Evolutionary conservation across 1,140 invertebrate genomes (phyloP), one percentile per base, ranked within the genome.

Genomic region (Polypedilum vanderplanki): DNA sequence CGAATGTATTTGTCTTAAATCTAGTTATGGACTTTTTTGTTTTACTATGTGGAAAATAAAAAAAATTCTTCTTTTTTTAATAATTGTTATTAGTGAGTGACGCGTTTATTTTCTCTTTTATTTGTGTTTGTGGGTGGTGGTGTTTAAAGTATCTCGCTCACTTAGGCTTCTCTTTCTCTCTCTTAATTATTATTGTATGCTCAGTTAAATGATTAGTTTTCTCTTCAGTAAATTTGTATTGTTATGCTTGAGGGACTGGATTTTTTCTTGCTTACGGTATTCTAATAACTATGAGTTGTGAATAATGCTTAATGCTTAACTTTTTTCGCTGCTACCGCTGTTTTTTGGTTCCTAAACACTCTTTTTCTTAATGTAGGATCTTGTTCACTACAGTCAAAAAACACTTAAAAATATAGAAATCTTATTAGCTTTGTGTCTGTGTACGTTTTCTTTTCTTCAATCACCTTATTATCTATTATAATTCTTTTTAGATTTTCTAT

Each of bases 321-420:
- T 57, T 57, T 15, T 57, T 57, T 57, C n/a, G 15, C n/a, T 15
- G 12, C 24, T 33, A 33, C 24, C 1, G 24, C 24, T 33, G 24
- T 57, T n/a, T 57, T 57, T 57, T 57, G 46, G 46, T 57, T 57
- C 46, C 46, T 57, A 57, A 57, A 57, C 46, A 57, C 46, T 3
- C 4, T 57, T 57, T 57, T 46, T 2, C 8, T 46, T 15, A 33
- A n/a, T 57, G 46, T n/a, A n/a, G 46, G 46, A 12, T 46, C 46
- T 57, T 57, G 41, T 15, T 57, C 10, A 12, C 46, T 22, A 70
- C 65, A 18, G 18, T 70, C 18, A 18, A 70, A 70, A 70, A 70
- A 70, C 65, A 70, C 65, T 70, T 70, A 70, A 70, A 70, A 70
- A 70, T 70, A 70, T 70, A 70, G 65, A 70, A 70, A 18, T 70